Evolutionary conservation across 2,113 vertebrate species (phyloP), one percentile per base, ranked within the genome.

Genomic region (Erythrolamprus reginae): DNA sequence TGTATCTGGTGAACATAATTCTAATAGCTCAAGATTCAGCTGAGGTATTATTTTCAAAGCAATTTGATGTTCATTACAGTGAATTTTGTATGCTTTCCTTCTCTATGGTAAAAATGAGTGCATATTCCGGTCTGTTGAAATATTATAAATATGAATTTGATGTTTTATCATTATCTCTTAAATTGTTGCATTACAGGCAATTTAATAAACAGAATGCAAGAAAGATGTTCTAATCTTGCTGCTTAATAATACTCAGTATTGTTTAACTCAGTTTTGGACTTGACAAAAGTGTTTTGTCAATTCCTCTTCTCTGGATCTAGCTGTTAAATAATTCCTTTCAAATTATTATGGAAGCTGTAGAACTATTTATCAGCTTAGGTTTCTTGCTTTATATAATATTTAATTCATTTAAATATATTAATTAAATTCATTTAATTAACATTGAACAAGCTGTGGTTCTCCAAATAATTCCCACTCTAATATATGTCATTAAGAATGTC

Each of bases 401-500:
- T 86, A 90, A 87, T 90, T 90, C 38, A 86, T 90, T 90, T 82
- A 90, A 90, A 90, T 77, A 50, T 86, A 86, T 90, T 90, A 90
- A 90, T 90, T 85, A 90, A 86, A 86, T 87, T 77, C 58, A 86
- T 90, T 53, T 90, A 90, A 90, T 90, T 90, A 90, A 90, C 58
- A 90, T 53, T 38, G 50, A 90, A 90, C 84, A 90, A 90, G 28
- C 84, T 77, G 48, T 23, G 47, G 48, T 33, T 77, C 89, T 90
- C 89, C 53, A 87, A 84, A 47, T 58, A 26, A 24, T 77, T 90
- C 56, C 58, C 42, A 70, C 89, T 90, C 58, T 45, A 52, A 77
- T 82, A 26, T 45, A 90, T 90, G 58, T 24, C 84, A 86, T 48
- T 70, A 85, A 86, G 56, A 52, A 90, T 70, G 47, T 61, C 56